phyloP scores from a whole-genome alignment of 2,888 invertebrate genomes.

The Ptilodon capucinus region DNA sequence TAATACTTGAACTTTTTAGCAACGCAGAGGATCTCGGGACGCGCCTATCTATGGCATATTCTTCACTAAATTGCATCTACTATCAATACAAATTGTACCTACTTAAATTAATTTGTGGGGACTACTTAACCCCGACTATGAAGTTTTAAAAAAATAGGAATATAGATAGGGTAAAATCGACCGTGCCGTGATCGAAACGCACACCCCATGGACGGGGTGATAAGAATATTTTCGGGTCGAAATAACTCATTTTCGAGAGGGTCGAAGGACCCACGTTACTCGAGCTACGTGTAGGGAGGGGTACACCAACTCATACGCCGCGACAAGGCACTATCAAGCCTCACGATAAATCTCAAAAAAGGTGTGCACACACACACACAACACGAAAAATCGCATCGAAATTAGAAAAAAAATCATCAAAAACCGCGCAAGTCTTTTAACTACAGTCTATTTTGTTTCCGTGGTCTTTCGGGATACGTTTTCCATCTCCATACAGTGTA shows the following conservation, averaged over 20 bases:
- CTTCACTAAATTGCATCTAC: constrained; percentile 57
- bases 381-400: constrained; percentile 72
- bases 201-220: constrained; percentile 26
- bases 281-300: constrained; percentile 43
- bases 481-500: constrained; percentile 41
- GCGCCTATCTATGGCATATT: constrained; percentile 48
- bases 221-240: constrained; percentile 18
- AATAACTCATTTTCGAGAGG: constrained; percentile 16
- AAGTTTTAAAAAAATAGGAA: constrained; percentile 24
- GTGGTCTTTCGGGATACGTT: constrained; percentile 76
- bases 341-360: constrained; percentile 61
- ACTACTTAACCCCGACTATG: constrained; percentile 21
- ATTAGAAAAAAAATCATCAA: constrained; percentile 73
- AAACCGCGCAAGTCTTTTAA: constrained; percentile 77
- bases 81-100: constrained; percentile 66
- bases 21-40: constrained; percentile 42
- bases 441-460: constrained; percentile 75
- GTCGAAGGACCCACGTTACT: constrained; percentile 11
- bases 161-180: constrained; percentile 16
- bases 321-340: constrained; percentile 74
- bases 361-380: constrained; percentile 53
- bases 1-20: constrained; percentile 50
- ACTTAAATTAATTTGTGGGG: constrained; percentile 56
- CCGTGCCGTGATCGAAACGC: constrained; percentile 27
- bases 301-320: constrained; percentile 55